Percentiles rank a stretch among this genome's conserved stretches.
Conservation (phyloP, 2,797 vertebrate genomes). For the Microchirus variegatus region DNA sequence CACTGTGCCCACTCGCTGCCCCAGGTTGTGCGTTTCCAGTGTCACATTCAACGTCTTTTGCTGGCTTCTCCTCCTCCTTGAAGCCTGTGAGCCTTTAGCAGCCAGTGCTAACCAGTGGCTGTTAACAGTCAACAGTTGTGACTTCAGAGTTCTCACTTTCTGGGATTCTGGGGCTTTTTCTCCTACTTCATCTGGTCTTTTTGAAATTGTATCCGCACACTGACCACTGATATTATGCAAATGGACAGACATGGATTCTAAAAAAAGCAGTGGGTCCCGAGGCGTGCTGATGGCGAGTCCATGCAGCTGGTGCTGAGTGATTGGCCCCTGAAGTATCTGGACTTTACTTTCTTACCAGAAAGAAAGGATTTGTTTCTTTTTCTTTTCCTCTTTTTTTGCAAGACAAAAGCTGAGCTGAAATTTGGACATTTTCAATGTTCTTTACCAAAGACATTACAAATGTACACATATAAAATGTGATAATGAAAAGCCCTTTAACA, state of each 20-base stretch:
- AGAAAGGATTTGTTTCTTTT: too few species aligned
- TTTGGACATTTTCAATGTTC: too few species aligned
- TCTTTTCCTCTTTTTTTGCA: too few species aligned
- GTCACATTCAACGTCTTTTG: constrained; percentile 43
- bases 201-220: constrained; percentile 31
- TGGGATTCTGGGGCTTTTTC: constrained; percentile 39
- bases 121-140: constrained; percentile 55
- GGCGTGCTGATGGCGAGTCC: constrained; percentile 46
- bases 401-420: too few species aligned
- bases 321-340: constrained; percentile 31
- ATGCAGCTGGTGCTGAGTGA: constrained; percentile 42
- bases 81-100: constrained; percentile 19
- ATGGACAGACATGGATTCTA: constrained; percentile 20
- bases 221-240: constrained; percentile 58
- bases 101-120: constrained; percentile 42
- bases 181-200: constrained; percentile 33
- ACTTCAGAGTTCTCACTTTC: constrained; percentile 30
- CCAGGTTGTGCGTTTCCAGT: constrained; percentile 31
- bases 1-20: constrained; percentile 24
- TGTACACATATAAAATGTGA: too few species aligned
- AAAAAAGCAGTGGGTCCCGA: constrained; percentile 46
- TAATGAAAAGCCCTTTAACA: too few species aligned
- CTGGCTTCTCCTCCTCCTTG: constrained; percentile 20
- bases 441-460: too few species aligned
- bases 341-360: not conserved